Conservation (phyloP, 2,888 invertebrate genomes). For the Helobdella robusta region DNA sequence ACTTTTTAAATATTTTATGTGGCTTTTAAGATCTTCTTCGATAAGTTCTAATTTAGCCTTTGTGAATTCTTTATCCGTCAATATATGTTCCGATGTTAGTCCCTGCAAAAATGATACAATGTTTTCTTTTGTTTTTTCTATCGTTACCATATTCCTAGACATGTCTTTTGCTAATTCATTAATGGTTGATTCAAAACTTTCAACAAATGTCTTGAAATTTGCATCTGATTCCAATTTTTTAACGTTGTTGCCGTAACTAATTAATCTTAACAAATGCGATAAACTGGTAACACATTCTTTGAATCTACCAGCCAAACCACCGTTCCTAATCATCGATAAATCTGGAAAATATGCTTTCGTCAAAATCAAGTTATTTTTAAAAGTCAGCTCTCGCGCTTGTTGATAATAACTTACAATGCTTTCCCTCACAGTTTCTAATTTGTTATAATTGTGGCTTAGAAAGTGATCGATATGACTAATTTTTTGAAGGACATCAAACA, state of each 20-base stretch:
- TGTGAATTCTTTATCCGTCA: slow-evolving; percentile 34
- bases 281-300: slow-evolving; percentile 32
- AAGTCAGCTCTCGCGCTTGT: slow-evolving; percentile 33
- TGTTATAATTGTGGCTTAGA: slow-evolving; percentile 29
- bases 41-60: slow-evolving; percentile 35
- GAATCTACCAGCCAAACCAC: slow-evolving; percentile 17
- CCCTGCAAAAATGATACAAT: slow-evolving; percentile 32
- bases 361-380: slow-evolving; percentile 32
- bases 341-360: slow-evolving; percentile 33
- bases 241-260: slow-evolving; percentile 30
- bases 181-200: slow-evolving; percentile 30
- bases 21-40: slow-evolving; percentile 34
- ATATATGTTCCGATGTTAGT: slow-evolving; percentile 33
- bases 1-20: slow-evolving; percentile 32
- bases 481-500: slow-evolving; percentile 26
- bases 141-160: slow-evolving; percentile 22
- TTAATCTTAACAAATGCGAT: slow-evolving; percentile 34
- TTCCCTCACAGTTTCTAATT: slow-evolving; percentile 30
- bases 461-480: slow-evolving; percentile 34
- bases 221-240: slow-evolving; percentile 34
- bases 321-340: slow-evolving; percentile 24
- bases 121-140: slow-evolving; percentile 30
- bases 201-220: slow-evolving; percentile 34
- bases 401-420: slow-evolving; percentile 32
- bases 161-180: slow-evolving; percentile 29